Base-by-base conservation (phyloP, 2,113 vertebrate genomes). In the Microtus oregoni region DNA sequence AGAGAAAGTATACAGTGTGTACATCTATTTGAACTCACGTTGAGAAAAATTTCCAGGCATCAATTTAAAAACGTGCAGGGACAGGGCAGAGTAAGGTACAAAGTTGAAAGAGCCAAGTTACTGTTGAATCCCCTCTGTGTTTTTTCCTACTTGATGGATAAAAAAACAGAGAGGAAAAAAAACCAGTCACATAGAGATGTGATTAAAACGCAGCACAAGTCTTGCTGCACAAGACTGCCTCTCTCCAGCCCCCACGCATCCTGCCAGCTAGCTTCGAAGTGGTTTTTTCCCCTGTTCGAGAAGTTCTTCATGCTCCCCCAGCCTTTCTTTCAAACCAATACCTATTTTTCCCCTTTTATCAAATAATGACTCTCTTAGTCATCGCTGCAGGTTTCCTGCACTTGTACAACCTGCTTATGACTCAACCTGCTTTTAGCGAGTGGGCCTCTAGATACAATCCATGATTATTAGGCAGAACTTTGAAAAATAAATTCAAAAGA, bases 341-440 rank as follows among this genome's bases (percentile, higher is more conserved):
- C 85, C 96, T 95, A 96, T 96, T 97, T 96, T 96, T 38, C 65
- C 82, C n/a, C 86, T 97, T 97, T 96, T 96, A 90, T 97, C 94
- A 96, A 98, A 97, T 98, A 97, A 98, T 96, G 96, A 96, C 94
- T 96, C 91, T 91, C 92, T 97, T 97, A 98, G 94, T 98, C 97
- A 98, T 95, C 88, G 1, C 93, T 93, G 93, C 87, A 85, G 83
- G 79, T 95, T 94, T 97, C 90, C 83, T 94, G 94, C 93, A 95
- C 97, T 94, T 94, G 97, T 92, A 94, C 44, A 98, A 94, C 89
- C 86, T 58, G 87, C 73, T 86, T 95, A 97, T 98, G 96, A 98
- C 95, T 98, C 97, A 98, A 94, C 90, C 77, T 93, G 94, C 93
- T 97, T 97, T 98, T 96, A 97, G 93, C 38, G 41, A 98, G 97